A percentile compares a stretch with the other conserved stretches of the same genome.
These are phyloP conservation scores for Cetoscarus ocellatus DNA, from an alignment of 2,797 vertebrate species.

Conservation along the genomic window DNA sequence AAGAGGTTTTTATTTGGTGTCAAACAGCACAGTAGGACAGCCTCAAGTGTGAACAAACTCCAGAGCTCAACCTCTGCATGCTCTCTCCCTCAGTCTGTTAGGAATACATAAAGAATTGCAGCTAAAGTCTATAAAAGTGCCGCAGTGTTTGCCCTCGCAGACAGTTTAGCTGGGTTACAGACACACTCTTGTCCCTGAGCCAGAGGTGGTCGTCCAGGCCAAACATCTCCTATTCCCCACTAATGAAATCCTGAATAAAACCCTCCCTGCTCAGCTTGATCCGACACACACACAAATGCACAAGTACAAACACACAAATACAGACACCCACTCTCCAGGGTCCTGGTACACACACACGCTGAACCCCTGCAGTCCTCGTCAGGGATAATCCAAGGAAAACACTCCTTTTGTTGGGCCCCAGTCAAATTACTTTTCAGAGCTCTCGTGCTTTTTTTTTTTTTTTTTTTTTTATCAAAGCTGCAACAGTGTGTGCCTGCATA, in stretches of 20 bases:
- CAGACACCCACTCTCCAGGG: constrained; percentile 51
- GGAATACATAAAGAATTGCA: constrained; percentile 49
- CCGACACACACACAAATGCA: constrained; percentile 20
- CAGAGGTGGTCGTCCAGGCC: constrained; percentile 72
- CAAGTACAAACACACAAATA: constrained; percentile 43
- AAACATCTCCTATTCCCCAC: constrained; percentile 78
- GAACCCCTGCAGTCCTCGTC: constrained; percentile 57
- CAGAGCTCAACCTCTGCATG: constrained; percentile 37
- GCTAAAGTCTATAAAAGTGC: constrained; percentile 64
- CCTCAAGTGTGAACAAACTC: constrained; percentile 45
- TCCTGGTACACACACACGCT: constrained; percentile 26
- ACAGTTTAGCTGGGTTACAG: constrained; percentile 72
- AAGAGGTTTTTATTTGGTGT: constrained; percentile 8
- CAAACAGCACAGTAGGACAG: constrained; percentile 14
- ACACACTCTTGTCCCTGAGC: constrained; percentile 73
- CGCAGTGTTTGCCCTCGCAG: constrained; percentile 63
- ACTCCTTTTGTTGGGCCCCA: constrained; percentile 78
- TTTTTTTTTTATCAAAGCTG: constrained; percentile 59
- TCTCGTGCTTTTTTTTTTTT: constrained; percentile 46
- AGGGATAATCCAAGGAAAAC: constrained; percentile 81
- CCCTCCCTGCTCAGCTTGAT: constrained; percentile 61
- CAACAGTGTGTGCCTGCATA: constrained; percentile 29
- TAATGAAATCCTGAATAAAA: constrained; percentile 83
- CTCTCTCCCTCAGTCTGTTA: constrained; percentile 23
- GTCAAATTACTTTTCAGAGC: constrained; percentile 79